phyloP scores from a whole-genome alignment of 1,140 invertebrate genomes.

The Drosophila simulans region DNA sequence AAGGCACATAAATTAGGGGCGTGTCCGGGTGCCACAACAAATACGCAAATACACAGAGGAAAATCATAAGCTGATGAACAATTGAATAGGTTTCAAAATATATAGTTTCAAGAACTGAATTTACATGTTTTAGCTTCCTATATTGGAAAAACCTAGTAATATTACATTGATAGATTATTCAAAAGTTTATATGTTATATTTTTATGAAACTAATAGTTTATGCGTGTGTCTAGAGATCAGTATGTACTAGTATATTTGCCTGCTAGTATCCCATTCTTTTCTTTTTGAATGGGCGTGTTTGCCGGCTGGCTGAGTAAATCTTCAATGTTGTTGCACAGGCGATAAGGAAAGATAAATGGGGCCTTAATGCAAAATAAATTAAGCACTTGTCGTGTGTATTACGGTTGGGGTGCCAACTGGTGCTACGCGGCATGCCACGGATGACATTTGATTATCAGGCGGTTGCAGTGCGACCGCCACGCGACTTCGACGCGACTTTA shows the following conservation, averaged over 20 bases:
- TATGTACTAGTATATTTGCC: not conserved
- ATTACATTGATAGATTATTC: too few relatives aligned
- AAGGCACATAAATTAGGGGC: slow-evolving; percentile 80
- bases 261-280: slow-evolving; percentile 1
- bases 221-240: too few relatives aligned
- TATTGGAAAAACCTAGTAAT: too few relatives aligned
- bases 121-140: not conserved
- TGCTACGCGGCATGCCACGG: slow-evolving; percentile 52
- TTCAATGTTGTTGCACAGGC: slow-evolving; percentile 79
- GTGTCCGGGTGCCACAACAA: slow-evolving; percentile 53
- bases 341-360: slow-evolving; percentile 81
- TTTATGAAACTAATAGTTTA: too few relatives aligned
- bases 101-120: not conserved
- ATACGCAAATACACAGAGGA: slow-evolving; percentile 20
- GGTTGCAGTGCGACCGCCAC: slow-evolving; percentile 35
- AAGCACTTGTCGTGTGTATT: slow-evolving; percentile 80
- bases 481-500: slow-evolving; percentile 62
- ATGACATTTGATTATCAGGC: slow-evolving; percentile 81
- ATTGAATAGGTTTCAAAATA: not conserved
- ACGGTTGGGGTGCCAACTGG: slow-evolving; percentile 30
- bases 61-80: not conserved
- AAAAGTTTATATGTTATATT: too few relatives aligned
- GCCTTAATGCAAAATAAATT: slow-evolving; percentile 82
- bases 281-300: slow-evolving; percentile 25
- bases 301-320: slow-evolving; percentile 70